phyloP scores from a whole-genome alignment of 2,888 invertebrate genomes.

The Nasonovia ribisnigri region DNA sequence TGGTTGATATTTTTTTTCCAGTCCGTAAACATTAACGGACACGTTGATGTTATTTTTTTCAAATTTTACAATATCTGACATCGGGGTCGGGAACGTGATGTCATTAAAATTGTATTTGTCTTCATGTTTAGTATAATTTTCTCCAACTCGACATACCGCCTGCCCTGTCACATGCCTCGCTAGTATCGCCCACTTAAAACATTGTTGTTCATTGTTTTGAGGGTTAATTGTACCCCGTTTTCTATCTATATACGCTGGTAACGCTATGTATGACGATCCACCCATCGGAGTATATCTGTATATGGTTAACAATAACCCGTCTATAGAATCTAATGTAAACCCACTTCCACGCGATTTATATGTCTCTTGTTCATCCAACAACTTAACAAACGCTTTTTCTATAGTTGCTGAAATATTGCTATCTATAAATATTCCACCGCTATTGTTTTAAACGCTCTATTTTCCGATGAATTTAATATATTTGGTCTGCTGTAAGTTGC shows the following conservation, averaged over 20 bases:
- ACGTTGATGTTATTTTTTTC: background rate
- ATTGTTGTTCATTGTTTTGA: no score
- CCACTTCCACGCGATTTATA: no score
- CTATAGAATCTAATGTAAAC: background rate
- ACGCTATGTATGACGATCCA: background rate
- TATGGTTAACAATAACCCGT: background rate
- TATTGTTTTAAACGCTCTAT: no score
- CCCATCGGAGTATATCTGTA: background rate
- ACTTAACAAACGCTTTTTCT: no score
- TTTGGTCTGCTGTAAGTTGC: no score
- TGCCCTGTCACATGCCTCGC: no score
- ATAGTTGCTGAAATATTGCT: no score
- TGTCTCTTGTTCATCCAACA: no score
- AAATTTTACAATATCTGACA: background rate
- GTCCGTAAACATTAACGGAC: background rate
- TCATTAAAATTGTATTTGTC: background rate
- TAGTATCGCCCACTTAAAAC: no score
- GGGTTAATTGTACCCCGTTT: no score
- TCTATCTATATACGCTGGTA: background rate
- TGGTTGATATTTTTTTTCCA: background rate
- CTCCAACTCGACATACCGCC: background rate
- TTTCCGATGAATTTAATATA: no score
- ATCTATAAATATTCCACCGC: no score
- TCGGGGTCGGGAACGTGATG: background rate
- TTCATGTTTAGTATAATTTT: background rate